Evolutionary conservation across 1,140 invertebrate genomes (phyloP).

Genomic region (Diprion similis): DNA sequence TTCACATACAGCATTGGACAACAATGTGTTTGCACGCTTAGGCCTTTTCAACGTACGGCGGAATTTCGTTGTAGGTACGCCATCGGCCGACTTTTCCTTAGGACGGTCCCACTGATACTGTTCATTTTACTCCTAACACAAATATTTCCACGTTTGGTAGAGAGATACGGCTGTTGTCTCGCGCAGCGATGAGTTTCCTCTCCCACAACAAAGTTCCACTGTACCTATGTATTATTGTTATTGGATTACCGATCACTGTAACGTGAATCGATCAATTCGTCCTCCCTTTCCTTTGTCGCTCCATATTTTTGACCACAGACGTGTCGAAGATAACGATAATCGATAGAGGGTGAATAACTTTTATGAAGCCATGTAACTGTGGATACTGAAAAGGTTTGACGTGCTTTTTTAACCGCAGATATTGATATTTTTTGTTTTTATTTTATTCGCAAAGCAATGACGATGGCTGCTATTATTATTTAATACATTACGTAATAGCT

Average conservation of each 20-base stretch:
- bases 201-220: too few relatives aligned
- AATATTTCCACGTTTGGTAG: neutral
- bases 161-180: neutral
- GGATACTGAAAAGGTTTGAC: conserved; percentile 9
- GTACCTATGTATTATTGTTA: too few relatives aligned
- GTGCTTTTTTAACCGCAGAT: conserved; percentile 19
- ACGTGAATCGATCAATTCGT: too few relatives aligned
- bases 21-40: conserved; percentile 11
- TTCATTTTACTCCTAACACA: conserved; percentile 14
- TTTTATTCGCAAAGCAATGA: conserved; percentile 6
- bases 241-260: too few relatives aligned
- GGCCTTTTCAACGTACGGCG: conserved; percentile 9
- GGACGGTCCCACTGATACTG: conserved; percentile 14
- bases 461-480: conserved; percentile 21
- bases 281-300: too few relatives aligned
- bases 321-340: too few relatives aligned
- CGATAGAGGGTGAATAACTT: too few relatives aligned
- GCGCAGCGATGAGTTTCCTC: too few relatives aligned
- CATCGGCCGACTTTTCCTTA: conserved; percentile 11
- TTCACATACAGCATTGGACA: conserved; percentile 16
- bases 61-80: neutral
- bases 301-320: too few relatives aligned
- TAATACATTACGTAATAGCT: conserved; percentile 34
- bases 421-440: conserved; percentile 5
- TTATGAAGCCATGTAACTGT: too few relatives aligned